Evolutionary conservation across 2,113 vertebrate genomes (phyloP), one percentile per base, ranked within the genome.

Genomic region (Platysteira castanea): DNA sequence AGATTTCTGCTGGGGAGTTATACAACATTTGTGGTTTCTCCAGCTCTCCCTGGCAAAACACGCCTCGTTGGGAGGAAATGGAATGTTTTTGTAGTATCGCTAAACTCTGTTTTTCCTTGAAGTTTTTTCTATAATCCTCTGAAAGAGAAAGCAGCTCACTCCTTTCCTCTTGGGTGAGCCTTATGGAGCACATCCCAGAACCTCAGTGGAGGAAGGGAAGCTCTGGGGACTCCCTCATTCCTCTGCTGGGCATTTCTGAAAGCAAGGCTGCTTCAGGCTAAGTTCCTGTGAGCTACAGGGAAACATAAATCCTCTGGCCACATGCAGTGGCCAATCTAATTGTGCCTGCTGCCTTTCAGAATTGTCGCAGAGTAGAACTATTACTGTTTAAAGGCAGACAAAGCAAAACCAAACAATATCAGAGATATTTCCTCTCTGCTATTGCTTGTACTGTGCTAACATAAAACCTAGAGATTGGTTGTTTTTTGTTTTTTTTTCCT

Each of bases 1-100:
- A 97, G 93, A 96, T 97, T 96, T 89, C 90, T 89, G 15, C 84
- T 77, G 70, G 71, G 69, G 77, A 92, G 71, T 61, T 93, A 70
- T 23, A 79, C 91, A 77, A 59, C 26, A 8, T 33, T 88, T 22
- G 30, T 74, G 90, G 59, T 31, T 83, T 33, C 90, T 71, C 46
- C 73, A 76, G 65, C 68, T 84, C 68, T 61, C 56, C 26, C 70
- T 9, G 56, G 64, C 68, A 84, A 82, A 91, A 78, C 46, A n/a
- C 0, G 39, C 61, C 37, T 68, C 33, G 47, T 41, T 88, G 79
- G 69, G 84, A 89, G 61, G 87, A 94, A 92, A 42, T 10, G 7
- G 52, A 71, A 78, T 74, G 83, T 9, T 67, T 91, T 31, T 57
- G 77, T 41, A 84, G 64, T 47, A 69, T 50, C 67, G 21, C 50